Conservation (phyloP, 1,140 invertebrate genomes). For the Ceratitis capitata region DNA sequence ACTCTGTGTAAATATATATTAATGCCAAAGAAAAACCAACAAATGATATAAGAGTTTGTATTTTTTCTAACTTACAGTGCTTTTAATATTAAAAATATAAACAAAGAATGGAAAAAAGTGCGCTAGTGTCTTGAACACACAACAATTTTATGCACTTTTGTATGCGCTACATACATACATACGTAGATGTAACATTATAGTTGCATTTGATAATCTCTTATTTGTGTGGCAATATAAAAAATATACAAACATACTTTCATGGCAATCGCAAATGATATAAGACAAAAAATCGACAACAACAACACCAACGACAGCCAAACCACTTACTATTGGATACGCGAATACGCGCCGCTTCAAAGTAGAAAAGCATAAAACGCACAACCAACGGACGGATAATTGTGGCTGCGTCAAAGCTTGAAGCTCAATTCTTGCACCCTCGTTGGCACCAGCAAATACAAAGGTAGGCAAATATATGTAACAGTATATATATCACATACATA, state of each 20-base stretch:
- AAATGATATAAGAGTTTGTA: neutral
- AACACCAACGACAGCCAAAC: neutral
- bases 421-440: constrained; percentile 18
- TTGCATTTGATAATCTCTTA: neutral
- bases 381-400: constrained; percentile 7
- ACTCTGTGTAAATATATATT: neutral
- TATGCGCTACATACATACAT: neutral
- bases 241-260: neutral
- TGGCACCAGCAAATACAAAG: neutral
- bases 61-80: neutral
- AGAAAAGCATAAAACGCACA: neutral
- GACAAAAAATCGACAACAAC: neutral
- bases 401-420: constrained; percentile 12
- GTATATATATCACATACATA: neutral
- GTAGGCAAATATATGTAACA: neutral
- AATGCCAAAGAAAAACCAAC: neutral
- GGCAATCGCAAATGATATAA: neutral
- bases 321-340: constrained; percentile 4
- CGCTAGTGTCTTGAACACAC: neutral
- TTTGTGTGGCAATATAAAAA: neutral
- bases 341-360: neutral
- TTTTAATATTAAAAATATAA: neutral
- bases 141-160: neutral
- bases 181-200: neutral
- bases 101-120: neutral